A percentile compares a stretch with the other conserved stretches of the same genome.
phyloP scores from a whole-genome alignment of 2,888 invertebrate genomes.

The Andrena hattorfiana region DNA sequence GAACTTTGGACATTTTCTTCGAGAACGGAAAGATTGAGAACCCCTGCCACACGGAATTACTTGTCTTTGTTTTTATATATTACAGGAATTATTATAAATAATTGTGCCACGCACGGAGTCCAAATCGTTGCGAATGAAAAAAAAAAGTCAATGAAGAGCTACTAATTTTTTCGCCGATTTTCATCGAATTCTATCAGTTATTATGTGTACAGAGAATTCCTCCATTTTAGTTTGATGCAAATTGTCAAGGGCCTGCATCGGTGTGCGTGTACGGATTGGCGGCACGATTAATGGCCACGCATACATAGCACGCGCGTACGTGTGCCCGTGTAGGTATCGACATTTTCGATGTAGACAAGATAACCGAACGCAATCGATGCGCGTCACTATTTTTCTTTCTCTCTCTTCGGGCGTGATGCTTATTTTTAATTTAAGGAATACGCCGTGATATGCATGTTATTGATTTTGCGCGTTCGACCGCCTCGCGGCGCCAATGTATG shows the following conservation, averaged over 20 bases:
- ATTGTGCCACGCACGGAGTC: background rate
- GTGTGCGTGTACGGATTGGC: slow-evolving; percentile 38
- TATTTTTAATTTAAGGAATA: slow-evolving; percentile 33
- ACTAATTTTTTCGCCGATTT: slow-evolving; percentile 3
- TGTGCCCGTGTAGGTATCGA: slow-evolving; percentile 25
- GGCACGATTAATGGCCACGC: slow-evolving; percentile 45
- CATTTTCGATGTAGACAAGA: slow-evolving; percentile 42
- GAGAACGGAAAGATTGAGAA: no score
- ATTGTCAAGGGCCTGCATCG: slow-evolving; percentile 19
- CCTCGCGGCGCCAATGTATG: background rate
- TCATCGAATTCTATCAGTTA: background rate
- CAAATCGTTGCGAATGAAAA: background rate
- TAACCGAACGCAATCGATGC: slow-evolving; percentile 41
- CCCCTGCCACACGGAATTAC: background rate
- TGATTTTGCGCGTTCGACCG: slow-evolving; percentile 36
- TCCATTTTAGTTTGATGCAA: slow-evolving; percentile 44
- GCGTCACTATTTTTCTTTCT: slow-evolving; percentile 12
- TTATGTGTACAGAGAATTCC: slow-evolving; percentile 15
- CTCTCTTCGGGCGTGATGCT: background rate
- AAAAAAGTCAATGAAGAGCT: background rate
- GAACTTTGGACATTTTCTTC: no score
- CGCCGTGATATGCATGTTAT: slow-evolving; percentile 16
- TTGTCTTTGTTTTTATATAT: slow-evolving; percentile 7
- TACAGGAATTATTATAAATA: background rate
- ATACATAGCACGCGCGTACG: background rate